A percentile compares a stretch with the other conserved stretches of the same genome.
Evolutionary conservation across 1,140 invertebrate genomes (phyloP).

Genomic region (Listronotus bonariensis): DNA sequence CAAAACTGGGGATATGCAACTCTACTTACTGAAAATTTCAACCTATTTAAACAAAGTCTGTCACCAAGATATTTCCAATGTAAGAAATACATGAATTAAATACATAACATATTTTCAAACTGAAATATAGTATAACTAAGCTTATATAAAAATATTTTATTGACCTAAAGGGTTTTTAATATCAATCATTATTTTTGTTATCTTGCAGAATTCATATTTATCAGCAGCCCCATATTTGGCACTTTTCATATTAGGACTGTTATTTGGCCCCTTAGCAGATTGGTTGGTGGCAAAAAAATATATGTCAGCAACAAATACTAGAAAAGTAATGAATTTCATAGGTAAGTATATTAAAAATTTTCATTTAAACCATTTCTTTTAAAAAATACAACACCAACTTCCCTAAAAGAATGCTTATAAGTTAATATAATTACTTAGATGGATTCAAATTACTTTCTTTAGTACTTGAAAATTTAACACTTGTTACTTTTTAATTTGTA

Average conservation of each 20-base stretch:
- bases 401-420: too few species aligned
- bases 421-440: too few species aligned
- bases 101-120: not conserved
- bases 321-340: constrained; percentile 71
- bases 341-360: constrained; percentile 54
- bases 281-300: constrained; percentile 62
- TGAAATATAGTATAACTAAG: not conserved
- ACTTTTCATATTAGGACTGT: constrained; percentile 71
- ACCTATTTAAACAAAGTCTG: constrained; percentile 86
- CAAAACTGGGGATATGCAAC: constrained; percentile 95
- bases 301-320: constrained; percentile 59
- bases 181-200: not conserved
- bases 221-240: constrained; percentile 80
- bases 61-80: constrained; percentile 63
- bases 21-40: constrained; percentile 87
- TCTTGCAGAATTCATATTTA: constrained; percentile 70
- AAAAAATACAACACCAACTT: too few species aligned
- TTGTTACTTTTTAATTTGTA: too few species aligned
- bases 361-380: too few species aligned
- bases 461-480: too few species aligned
- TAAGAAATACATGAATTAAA: not conserved
- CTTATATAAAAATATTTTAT: not conserved
- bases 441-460: too few species aligned
- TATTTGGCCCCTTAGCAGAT: constrained; percentile 68
- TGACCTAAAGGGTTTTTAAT: too few species aligned